Percentiles rank a stretch among this genome's conserved stretches.
Conservation (phyloP, 2,888 invertebrate genomes). For the Lasioglossum leucozonium region DNA sequence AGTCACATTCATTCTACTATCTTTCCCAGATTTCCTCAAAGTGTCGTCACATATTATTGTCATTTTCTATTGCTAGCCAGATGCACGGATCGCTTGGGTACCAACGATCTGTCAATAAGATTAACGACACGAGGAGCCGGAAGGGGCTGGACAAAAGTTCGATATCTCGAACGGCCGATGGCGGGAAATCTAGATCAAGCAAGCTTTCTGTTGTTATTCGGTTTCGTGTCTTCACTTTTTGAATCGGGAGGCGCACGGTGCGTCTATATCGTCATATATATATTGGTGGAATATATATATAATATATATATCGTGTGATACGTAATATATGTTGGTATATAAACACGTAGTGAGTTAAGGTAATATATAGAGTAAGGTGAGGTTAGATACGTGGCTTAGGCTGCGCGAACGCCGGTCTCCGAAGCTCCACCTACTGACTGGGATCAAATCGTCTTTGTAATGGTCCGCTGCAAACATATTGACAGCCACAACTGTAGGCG, state of each 20-base stretch:
- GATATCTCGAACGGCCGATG: slow-evolving; percentile 34
- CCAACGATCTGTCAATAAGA: slow-evolving; percentile 30
- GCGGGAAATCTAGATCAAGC: slow-evolving; percentile 23
- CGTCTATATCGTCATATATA: slow-evolving; percentile 75
- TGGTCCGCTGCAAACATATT: slow-evolving; percentile 84
- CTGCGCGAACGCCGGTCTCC: slow-evolving; percentile 84
- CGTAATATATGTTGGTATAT: slow-evolving; percentile 80
- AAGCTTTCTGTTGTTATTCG: not conserved
- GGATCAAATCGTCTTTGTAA: slow-evolving; percentile 84
- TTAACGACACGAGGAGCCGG: slow-evolving; percentile 28
- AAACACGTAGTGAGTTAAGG: slow-evolving; percentile 84
- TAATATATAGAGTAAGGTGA: slow-evolving; percentile 85
- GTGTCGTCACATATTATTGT: not conserved
- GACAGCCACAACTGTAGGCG: slow-evolving; percentile 84
- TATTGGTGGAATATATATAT: slow-evolving; percentile 67
- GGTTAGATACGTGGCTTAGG: slow-evolving; percentile 85
- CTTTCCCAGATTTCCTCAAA: slow-evolving; percentile 16
- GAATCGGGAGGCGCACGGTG: slow-evolving; percentile 78
- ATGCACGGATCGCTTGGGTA: slow-evolving; percentile 38
- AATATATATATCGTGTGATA: slow-evolving; percentile 65
- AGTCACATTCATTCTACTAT: slow-evolving; percentile 30
- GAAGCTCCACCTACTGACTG: slow-evolving; percentile 84
- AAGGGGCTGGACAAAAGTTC: slow-evolving; percentile 21
- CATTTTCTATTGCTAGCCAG: slow-evolving; percentile 19
- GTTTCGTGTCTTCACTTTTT: slow-evolving; percentile 72